These are phyloP conservation scores for Paguma larvata DNA, from an alignment of 2,797 vertebrate species.

Conservation along the genomic window DNA sequence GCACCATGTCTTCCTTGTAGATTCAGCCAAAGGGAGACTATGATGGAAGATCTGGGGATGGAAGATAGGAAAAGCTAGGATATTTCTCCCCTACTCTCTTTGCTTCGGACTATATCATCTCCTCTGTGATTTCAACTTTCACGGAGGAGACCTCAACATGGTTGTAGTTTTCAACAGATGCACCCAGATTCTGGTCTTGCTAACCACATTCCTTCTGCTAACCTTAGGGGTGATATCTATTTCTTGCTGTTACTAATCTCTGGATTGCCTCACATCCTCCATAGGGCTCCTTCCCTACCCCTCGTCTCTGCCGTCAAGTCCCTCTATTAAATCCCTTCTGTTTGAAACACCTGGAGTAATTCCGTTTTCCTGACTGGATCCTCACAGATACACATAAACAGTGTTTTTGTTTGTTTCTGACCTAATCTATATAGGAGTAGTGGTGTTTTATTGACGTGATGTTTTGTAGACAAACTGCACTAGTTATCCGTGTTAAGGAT, in stretches of 20 bases:
- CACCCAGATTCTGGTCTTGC: background rate
- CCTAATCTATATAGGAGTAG: background rate
- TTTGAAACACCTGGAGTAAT: background rate
- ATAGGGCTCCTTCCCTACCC: background rate
- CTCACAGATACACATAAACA: background rate
- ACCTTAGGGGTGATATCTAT: background rate
- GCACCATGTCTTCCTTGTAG: background rate
- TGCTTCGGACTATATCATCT: background rate
- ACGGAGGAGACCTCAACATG: background rate
- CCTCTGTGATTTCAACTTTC: background rate
- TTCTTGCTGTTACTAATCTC: background rate
- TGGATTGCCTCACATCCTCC: background rate
- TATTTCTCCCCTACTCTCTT: background rate
- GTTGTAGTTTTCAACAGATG: background rate
- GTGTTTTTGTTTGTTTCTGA: background rate
- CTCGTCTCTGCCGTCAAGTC: background rate
- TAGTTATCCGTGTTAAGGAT: background rate
- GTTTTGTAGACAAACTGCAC: background rate
- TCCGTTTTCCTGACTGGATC: background rate
- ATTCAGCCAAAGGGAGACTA: background rate
- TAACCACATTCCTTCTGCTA: background rate
- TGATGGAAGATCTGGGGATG: background rate
- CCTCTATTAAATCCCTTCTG: conserved; percentile 45
- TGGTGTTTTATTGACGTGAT: background rate
- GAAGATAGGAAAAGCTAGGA: background rate